Percentiles rank a stretch among this genome's conserved stretches.
phyloP scores from a whole-genome alignment of 2,888 invertebrate genomes.

The Octonoba sinensis region DNA sequence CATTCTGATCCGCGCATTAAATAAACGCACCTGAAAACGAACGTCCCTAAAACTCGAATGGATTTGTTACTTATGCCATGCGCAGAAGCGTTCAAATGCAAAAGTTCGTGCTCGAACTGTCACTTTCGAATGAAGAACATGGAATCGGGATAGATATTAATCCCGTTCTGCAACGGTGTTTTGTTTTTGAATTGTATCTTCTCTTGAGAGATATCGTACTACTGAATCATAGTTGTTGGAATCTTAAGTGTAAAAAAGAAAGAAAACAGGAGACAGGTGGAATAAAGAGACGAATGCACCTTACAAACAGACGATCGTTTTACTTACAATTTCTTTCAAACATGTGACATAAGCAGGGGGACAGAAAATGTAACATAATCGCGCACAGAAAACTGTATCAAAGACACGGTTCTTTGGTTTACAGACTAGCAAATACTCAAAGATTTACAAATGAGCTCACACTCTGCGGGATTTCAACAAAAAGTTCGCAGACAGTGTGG shows the following conservation, averaged over 20 bases:
- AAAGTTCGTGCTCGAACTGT: too few relatives aligned
- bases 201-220: too few relatives aligned
- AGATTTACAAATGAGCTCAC: slow-evolving; percentile 63
- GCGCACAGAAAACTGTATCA: slow-evolving; percentile 54
- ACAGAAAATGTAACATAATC: slow-evolving; percentile 50
- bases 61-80: too few relatives aligned
- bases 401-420: slow-evolving; percentile 53
- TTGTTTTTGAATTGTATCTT: too few relatives aligned
- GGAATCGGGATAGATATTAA: too few relatives aligned
- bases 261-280: slow-evolving; percentile 6
- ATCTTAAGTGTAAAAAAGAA: neutral
- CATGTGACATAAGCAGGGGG: slow-evolving; percentile 61
- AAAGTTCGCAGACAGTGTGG: slow-evolving; percentile 47
- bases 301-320: slow-evolving; percentile 62
- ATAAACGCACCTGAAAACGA: too few relatives aligned
- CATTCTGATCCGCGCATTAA: too few relatives aligned
- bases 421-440: slow-evolving; percentile 57
- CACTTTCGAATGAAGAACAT: too few relatives aligned
- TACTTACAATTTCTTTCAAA: slow-evolving; percentile 60
- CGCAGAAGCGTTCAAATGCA: too few relatives aligned
- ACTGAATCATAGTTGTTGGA: too few relatives aligned
- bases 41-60: too few relatives aligned
- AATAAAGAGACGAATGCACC: slow-evolving; percentile 34
- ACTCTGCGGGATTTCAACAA: slow-evolving; percentile 22
- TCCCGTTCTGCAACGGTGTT: too few relatives aligned